These are phyloP conservation scores for Doris montereyensis DNA, from an alignment of 2,888 invertebrate genomes.

Conservation along the genomic window DNA sequence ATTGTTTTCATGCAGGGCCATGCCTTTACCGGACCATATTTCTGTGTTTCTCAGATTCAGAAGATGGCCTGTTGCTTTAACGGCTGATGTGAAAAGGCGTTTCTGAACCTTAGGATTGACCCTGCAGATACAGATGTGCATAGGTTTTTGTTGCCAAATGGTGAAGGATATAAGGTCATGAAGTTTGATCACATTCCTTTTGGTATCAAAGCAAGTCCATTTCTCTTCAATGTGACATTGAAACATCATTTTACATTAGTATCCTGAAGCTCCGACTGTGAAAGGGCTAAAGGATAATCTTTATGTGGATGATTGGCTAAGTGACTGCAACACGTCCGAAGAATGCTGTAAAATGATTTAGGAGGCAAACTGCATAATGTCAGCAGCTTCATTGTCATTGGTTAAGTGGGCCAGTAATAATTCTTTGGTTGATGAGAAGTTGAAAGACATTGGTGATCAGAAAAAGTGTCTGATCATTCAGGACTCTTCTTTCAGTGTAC, in stretches of 20 bases:
- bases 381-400: too few relatives aligned
- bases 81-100: not conserved
- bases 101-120: not conserved
- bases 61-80: not conserved
- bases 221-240: not conserved
- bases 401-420: too few relatives aligned
- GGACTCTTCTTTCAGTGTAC: too few relatives aligned
- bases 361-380: too few relatives aligned
- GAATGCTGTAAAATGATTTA: too few relatives aligned
- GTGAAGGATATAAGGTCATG: not conserved
- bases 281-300: not conserved
- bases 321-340: not conserved
- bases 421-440: too few relatives aligned
- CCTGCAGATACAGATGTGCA: not conserved
- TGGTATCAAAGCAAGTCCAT: not conserved
- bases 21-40: not conserved
- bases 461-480: too few relatives aligned
- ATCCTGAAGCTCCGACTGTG: not conserved
- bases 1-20: not conserved
- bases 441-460: too few relatives aligned
- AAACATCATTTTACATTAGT: not conserved
- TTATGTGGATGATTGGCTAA: not conserved
- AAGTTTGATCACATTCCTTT: not conserved
- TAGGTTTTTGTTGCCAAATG: not conserved
- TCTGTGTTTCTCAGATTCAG: not conserved